phyloP scores from a whole-genome alignment of 2,888 invertebrate genomes.

The Priocnemis perturbator region DNA sequence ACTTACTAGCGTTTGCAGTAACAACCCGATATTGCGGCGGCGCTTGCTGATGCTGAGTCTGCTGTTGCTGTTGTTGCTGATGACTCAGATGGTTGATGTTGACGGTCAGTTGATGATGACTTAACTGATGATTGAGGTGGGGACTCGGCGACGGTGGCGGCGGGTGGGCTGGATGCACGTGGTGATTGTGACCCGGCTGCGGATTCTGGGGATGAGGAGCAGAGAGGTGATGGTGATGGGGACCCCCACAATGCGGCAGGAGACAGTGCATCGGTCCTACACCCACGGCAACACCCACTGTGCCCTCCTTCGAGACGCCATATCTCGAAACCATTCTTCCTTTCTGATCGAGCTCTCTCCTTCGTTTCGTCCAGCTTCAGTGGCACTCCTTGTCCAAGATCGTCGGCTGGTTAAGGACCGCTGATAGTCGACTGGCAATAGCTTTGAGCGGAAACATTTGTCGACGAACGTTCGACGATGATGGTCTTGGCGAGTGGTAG shows the following conservation, averaged over 20 bases:
- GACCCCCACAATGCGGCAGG: constrained; percentile 63
- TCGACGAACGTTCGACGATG: constrained; percentile 11
- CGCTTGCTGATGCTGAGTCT: constrained; percentile 60
- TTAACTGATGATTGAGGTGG: constrained; percentile 67
- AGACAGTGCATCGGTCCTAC: constrained; percentile 68
- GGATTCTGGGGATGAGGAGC: constrained; percentile 68
- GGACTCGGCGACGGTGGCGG: constrained; percentile 66
- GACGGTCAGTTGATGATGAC: constrained; percentile 67
- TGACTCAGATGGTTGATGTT: constrained; percentile 65
- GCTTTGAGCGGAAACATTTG: constrained; percentile 7
- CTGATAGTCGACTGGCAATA: constrained; percentile 20
- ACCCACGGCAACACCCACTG: constrained; percentile 69
- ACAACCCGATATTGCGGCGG: constrained; percentile 69
- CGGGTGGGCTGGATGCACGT: constrained; percentile 68
- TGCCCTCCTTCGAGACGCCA: constrained; percentile 70
- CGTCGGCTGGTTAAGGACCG: constrained; percentile 20
- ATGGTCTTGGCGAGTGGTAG: not conserved
- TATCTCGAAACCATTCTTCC: constrained; percentile 69
- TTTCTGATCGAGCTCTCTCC: constrained; percentile 13
- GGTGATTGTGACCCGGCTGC: constrained; percentile 64
- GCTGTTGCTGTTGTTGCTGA: constrained; percentile 66
- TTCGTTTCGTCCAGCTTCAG: constrained; percentile 33
- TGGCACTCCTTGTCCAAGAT: constrained; percentile 30
- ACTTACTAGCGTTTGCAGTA: constrained; percentile 68
- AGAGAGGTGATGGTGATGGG: constrained; percentile 67